Evolutionary conservation across 2,113 vertebrate species (phyloP), one percentile per base, ranked within the genome.

Genomic region (Rhizomys pruinosus): DNA sequence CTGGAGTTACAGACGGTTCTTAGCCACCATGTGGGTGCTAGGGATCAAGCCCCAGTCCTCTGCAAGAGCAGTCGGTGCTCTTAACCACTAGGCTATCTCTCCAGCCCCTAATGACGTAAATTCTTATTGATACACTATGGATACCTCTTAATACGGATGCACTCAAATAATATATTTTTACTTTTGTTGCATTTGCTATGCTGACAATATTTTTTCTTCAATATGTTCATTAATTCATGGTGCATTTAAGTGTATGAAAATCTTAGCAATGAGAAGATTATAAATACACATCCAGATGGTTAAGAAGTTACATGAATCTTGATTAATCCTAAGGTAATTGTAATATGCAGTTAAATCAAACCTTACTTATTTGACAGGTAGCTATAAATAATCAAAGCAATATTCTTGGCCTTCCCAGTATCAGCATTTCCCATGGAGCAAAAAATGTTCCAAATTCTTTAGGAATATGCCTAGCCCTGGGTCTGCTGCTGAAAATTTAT

Each of bases 401-500:
- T 29, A 42, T 19, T 42, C 23, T 72, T 77, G 44, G 61, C 16
- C 32, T 96, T 81, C n/a, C 29, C 69, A 87, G 7, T 77, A 39
- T 63, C 37, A 88, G 57, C 27, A 32, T 68, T 93, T 93, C 66
- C 91, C 34, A 3, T 44, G 3, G 66, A 82, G 42, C 29, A 73
- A 68, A 76, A 90, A 78, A 4, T 39, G 23, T 12, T n/a, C 39
- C 34, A 59, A 3, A 34, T 79, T 77, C 34, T 79, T 94, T 27
- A 37, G 66, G 61, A 29, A 74, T 20, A 68, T 39, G 3, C 52
- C 34, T 34, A 91, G 32, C 23, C 11, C 25, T 64, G 17, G 19
- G n/a, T 61, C 27, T 93, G 74, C 66, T 22, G 16, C 2, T 32
- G 77, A 90, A 87, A 92, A 94, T 89, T 73, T 89, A 76, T 88